phyloP scores from a whole-genome alignment of 2,113 vertebrate species.

The Pachyramphus minor region DNA sequence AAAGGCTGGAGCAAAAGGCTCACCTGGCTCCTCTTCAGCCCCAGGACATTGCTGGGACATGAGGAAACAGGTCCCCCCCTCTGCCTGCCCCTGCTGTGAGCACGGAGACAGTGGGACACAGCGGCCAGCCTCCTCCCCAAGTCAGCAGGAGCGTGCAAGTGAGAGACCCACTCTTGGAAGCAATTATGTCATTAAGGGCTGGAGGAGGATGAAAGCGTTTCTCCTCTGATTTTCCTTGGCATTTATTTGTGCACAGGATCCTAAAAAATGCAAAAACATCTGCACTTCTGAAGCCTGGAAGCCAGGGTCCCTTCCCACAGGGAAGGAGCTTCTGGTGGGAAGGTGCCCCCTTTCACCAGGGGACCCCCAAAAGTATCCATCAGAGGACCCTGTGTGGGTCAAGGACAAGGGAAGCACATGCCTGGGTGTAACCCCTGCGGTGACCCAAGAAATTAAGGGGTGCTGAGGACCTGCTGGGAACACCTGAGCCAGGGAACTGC shows the following conservation, averaged over 20 bases:
- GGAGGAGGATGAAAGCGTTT: not conserved
- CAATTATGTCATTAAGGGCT: constrained; percentile 1
- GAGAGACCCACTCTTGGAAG: not conserved
- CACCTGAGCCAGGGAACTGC: not conserved
- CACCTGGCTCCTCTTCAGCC: not conserved
- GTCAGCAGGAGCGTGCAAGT: not conserved
- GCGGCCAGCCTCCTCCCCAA: accelerated
- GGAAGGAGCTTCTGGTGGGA: not conserved
- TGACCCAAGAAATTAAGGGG: not conserved
- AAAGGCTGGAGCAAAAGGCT: not conserved
- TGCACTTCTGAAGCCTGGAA: not conserved
- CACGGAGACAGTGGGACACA: not conserved
- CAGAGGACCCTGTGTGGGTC: not conserved
- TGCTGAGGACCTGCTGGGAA: not conserved
- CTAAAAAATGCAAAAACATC: not conserved
- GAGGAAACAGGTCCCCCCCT: not conserved
- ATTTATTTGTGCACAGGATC: not conserved
- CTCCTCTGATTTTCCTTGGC: not conserved
- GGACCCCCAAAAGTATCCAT: not conserved
- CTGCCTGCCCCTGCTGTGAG: accelerated
- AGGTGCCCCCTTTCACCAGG: accelerated
- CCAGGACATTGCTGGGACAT: not conserved
- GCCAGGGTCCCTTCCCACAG: accelerated
- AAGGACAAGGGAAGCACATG: not conserved
- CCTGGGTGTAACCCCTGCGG: not conserved